Evolutionary conservation across 1,140 invertebrate species (phyloP).

Genomic region (Drosophila leontia): DNA sequence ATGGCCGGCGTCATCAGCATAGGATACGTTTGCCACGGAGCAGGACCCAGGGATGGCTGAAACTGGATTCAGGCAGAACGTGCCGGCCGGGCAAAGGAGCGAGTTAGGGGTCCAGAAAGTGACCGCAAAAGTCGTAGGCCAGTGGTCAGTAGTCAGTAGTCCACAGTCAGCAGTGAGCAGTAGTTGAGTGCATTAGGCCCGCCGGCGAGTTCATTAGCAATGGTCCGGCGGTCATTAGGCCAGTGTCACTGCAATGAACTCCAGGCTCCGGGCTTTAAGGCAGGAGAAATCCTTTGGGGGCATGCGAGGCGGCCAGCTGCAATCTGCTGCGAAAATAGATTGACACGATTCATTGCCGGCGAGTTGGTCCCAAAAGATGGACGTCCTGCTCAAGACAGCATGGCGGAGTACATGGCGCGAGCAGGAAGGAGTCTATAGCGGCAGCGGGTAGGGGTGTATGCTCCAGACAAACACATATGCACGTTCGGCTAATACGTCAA

Average conservation of each 20-base stretch:
- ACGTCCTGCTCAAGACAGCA: background rate
- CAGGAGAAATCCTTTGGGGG: slow-evolving; percentile 7
- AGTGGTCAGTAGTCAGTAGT: slow-evolving; percentile 45
- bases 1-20: slow-evolving; percentile 64
- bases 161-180: slow-evolving; percentile 1
- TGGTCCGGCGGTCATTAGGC: slow-evolving; percentile 62
- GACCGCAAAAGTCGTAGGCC: slow-evolving; percentile 68
- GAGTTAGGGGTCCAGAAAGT: slow-evolving; percentile 34
- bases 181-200: slow-evolving; percentile 68
- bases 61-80: slow-evolving; percentile 10
- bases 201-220: slow-evolving; percentile 70
- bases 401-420: background rate
- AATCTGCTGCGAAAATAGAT: slow-evolving; percentile 62
- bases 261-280: slow-evolving; percentile 37
- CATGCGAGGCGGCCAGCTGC: background rate
- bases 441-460: background rate
- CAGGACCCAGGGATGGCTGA: slow-evolving; percentile 2
- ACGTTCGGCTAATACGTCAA: slow-evolving; percentile 75
- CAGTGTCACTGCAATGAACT: slow-evolving; percentile 64
- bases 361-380: background rate
- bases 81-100: slow-evolving; percentile 19
- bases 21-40: slow-evolving; percentile 18
- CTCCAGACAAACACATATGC: slow-evolving; percentile 23
- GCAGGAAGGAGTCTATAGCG: background rate
- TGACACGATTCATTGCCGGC: slow-evolving; percentile 64